Base-by-base conservation (phyloP, 2,113 vertebrate genomes). In the Perca fluviatilis region DNA sequence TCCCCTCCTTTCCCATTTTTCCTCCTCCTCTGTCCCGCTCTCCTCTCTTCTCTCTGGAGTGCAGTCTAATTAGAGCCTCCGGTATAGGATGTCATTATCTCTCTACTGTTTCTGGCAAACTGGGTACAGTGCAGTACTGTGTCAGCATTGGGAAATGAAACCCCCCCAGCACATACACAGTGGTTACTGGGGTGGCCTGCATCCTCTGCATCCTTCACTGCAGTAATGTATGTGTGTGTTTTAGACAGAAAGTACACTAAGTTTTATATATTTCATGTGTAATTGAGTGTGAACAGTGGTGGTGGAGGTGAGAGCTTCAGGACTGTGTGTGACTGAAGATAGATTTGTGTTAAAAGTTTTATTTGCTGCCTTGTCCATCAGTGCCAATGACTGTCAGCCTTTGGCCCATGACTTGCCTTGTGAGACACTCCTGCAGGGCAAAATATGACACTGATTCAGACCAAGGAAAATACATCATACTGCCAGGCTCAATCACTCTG, bases 1-100 rank as follows among this genome's bases (percentile, higher is more conserved):
- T 80, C 51, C 77, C 40, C 56, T 50, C 54, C 64, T 72, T 83
- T 56, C 56, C 69, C 61, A 27, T 65, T 69, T 82, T 83, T 62
- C 63, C 68, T 77, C 77, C 60, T 60, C 57, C 74, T 79, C 74
- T 65, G 56, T 74, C 57, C 51, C 60, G 33, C 56, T 60, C 65
- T 61, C 53, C 60, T 57, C 23, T 62, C 47, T 49, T 81, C 77
- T 88, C 89, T 90, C 81, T 81, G 79, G 86, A 89, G 87, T 91
- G 85, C 83, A 89, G 92, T 88, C 87, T 93, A 93, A 94, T 93
- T 92, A 92, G 91, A 91, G 91, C 90, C 93, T 86, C 83, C 57
- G 80, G 91, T 93, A 86, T 90, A 92, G 88, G 90, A 93, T 89
- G 91, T 92, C 89, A 90, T 92, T 92, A 92, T 92, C 90, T 86